Evolutionary conservation across 2,888 invertebrate genomes (phyloP), one percentile per base, ranked within the genome.

Genomic region (Idaea straminata): DNA sequence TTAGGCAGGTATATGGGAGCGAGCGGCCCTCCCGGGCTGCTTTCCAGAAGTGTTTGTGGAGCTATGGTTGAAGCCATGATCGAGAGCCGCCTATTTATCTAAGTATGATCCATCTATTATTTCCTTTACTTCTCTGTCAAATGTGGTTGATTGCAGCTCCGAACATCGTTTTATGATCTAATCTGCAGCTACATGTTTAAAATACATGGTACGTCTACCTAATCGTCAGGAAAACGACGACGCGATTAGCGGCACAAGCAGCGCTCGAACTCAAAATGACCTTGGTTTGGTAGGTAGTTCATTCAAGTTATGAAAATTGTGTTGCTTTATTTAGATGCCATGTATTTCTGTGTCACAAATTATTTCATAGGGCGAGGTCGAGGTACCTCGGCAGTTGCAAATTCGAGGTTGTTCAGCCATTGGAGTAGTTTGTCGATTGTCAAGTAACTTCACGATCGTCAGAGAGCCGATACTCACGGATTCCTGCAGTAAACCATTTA

Each of bases 41-140:
- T 59, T 62, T 60, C 59, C 63, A 64, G 64, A 25, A 25, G 65
- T 63, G 10, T 60, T 66, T 62, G 69, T 38, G 66, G 62, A 72
- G 67, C 67, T 69, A 70, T 72, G 71, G 77, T 64, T 71, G 85
- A 83, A 79, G 84, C 87, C 88, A 88, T 88, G 75, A 72, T 77
- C 71, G 70, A 61, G 67, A 70, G 69, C 77, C 68, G 69, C 62
- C 72, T 61, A 64, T 61, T 69, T 70, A 69, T 74, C 83, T 88
- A 89, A 67, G 87, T 87, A 77, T 87, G 84, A 83, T 91, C 90
- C 89, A 90, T 89, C 80, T 87, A 89, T 83, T 82, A 73, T 68
- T 79, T 73, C 68, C 66, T 78, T 76, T 78, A 76, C 77, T 80
- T 80, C 71, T 74, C 77, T 85, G 86, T 86, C 82, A 85, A 82